Conservation (phyloP, 2,888 invertebrate species). For the Drosophila setosimentum region DNA sequence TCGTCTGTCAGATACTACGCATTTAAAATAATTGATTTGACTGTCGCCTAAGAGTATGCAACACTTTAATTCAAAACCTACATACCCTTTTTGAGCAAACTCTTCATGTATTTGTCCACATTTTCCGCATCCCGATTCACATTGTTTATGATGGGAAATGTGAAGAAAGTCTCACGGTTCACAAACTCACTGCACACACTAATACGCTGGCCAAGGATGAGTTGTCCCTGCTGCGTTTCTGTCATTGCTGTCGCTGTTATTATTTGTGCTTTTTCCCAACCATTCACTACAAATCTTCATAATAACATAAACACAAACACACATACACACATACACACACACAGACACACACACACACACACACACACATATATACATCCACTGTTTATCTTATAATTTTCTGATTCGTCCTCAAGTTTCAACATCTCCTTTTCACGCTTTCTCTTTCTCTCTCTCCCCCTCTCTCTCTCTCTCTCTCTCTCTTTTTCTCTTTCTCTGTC, state of each 20-base stretch:
- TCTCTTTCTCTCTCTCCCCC: slow-evolving; percentile 1
- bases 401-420: slow-evolving; percentile 41
- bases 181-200: slow-evolving; percentile 6
- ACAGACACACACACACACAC: slow-evolving; percentile 3
- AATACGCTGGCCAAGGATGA: slow-evolving; percentile 37
- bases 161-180: slow-evolving; percentile 8
- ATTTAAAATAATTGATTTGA: neutral
- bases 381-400: slow-evolving; percentile 46
- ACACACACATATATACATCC: slow-evolving; percentile 5
- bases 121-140: neutral
- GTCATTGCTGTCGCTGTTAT: slow-evolving; percentile 29
- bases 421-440: slow-evolving; percentile 21
- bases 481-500: slow-evolving; percentile 1
- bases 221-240: slow-evolving; percentile 36
- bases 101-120: neutral
- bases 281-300: slow-evolving; percentile 40
- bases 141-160: neutral
- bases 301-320: slow-evolving; percentile 6
- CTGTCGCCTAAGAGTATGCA: slow-evolving; percentile 1
- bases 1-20: neutral
- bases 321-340: slow-evolving; percentile 11
- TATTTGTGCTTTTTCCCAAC: slow-evolving; percentile 30
- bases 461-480: neutral
- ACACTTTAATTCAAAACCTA: neutral
- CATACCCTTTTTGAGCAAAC: neutral